Base-by-base conservation (phyloP, 2,888 invertebrate genomes). In the Nasonia oneida region DNA sequence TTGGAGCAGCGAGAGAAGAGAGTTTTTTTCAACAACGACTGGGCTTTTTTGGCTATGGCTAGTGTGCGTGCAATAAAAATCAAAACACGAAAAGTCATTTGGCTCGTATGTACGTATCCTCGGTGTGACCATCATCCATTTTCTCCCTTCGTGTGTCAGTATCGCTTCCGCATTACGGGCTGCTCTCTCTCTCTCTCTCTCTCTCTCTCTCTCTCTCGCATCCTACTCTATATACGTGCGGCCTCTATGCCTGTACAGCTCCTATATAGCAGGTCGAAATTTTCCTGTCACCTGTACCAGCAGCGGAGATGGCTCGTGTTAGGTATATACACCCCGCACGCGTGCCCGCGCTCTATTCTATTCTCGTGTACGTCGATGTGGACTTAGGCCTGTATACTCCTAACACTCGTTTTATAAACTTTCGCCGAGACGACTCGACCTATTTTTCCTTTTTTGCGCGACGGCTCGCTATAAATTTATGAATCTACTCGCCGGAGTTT, bases 401-500 rank as follows among this genome's bases (percentile, higher is more conserved):
- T 15, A 18, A 50, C 42, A 80, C 79, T 78, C 37, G 42, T 70
- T 80, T 37, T 70, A 3, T 3, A 37, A 23, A 47, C 50, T 50
- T 70, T 80, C 37, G 83, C 70, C 57, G 79, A 79, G 61, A 61
- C 18, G 53, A 18, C 86, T 86, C 79, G 86, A 86, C 80, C 83
- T 70, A 70, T 64, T 53, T 64, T 47, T n/a, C 42, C 53, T 37
- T 64, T 64, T 76, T 83, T 75, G 42, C 6, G 64, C 61, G 71
- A 76, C 47, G 71, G 80, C 47, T 76, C 75, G 73, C 83, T 86
- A 70, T 47, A 86, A 77, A 83, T 83, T 81, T 80, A 83, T 86
- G 83, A 83, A 86, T 86, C 80, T 83, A 83, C 80, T 80, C 75
- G 64, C 47, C 33, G 64, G 83, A 83, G 83, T 75, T 70, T 37